Evolutionary conservation across 2,797 vertebrate genomes (phyloP).

Genomic region (Artibeus lituratus): DNA sequence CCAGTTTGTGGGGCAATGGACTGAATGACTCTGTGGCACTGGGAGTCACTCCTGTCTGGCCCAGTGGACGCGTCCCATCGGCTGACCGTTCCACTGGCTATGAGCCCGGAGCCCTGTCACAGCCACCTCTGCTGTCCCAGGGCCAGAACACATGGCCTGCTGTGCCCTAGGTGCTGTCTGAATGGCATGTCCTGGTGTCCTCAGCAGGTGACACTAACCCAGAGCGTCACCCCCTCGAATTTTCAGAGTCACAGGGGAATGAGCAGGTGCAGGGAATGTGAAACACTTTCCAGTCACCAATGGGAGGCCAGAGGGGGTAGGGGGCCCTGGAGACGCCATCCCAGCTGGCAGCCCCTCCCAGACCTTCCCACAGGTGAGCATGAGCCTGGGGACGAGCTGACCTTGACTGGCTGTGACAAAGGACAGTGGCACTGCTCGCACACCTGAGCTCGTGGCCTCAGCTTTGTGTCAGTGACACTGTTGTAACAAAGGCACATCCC

Average conservation of each 20-base stretch:
- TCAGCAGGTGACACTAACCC: not conserved
- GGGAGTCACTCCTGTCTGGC: not conserved
- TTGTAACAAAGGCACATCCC: not conserved
- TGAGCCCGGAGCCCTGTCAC: not conserved
- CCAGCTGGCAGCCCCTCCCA: not conserved
- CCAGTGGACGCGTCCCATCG: rapidly evolving
- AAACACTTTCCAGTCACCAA: not conserved
- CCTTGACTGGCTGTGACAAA: not conserved
- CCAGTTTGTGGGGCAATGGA: not conserved
- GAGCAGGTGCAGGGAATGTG: not conserved
- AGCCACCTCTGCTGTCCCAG: not conserved
- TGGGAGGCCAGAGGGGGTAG: too few relatives aligned
- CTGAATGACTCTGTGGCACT: not conserved
- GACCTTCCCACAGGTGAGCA: not conserved
- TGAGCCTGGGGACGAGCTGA: too few relatives aligned
- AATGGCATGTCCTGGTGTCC: not conserved
- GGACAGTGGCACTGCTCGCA: not conserved
- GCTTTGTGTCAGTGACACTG: not conserved
- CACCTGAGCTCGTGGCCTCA: not conserved
- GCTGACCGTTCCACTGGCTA: rapidly evolving
- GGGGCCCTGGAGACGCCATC: not conserved
- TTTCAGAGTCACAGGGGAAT: not conserved
- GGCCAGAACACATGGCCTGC: not conserved
- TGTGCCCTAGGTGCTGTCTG: not conserved
- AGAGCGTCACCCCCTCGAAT: not conserved